A percentile compares a stretch with the other conserved stretches of the same genome.
phyloP scores from a whole-genome alignment of 2,113 vertebrate genomes.

The Pterophyllum scalare region DNA sequence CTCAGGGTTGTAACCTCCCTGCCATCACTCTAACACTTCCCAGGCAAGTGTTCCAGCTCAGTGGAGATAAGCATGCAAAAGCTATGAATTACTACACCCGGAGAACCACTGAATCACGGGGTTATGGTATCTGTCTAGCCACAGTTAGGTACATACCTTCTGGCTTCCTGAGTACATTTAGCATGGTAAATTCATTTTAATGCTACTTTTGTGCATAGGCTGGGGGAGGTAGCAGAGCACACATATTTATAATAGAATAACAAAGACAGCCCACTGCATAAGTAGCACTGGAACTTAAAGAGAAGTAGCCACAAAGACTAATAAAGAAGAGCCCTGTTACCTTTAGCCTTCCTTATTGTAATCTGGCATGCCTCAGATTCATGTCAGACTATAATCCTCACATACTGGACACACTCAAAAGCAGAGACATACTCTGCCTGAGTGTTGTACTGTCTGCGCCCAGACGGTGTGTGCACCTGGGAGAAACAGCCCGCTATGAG shows the following conservation, averaged over 20 bases:
- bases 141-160: constrained; percentile 39
- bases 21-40: constrained; percentile 43
- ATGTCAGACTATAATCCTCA: constrained; percentile 61
- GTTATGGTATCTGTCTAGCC: constrained; percentile 49
- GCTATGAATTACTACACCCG: constrained; percentile 48
- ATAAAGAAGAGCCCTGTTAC: constrained; percentile 40
- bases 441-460: constrained; percentile 17
- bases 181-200: constrained; percentile 54
- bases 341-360: constrained; percentile 56
- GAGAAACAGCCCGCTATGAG: constrained; percentile 17
- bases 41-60: constrained; percentile 22
- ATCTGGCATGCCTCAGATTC: constrained; percentile 56
- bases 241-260: constrained; percentile 2
- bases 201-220: constrained; percentile 21
- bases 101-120: constrained; percentile 45
- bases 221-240: neutral
- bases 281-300: constrained; percentile 17
- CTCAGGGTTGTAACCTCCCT: constrained; percentile 34
- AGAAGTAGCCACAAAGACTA: constrained; percentile 25
- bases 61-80: constrained; percentile 29
- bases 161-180: constrained; percentile 57
- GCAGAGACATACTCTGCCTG: constrained; percentile 27
- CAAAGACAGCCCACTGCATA: neutral
- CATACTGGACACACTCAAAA: constrained; percentile 43
- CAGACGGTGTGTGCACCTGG: constrained; percentile 4